Conservation (phyloP, 2,113 vertebrate species). For the Fukomys damarensis region DNA sequence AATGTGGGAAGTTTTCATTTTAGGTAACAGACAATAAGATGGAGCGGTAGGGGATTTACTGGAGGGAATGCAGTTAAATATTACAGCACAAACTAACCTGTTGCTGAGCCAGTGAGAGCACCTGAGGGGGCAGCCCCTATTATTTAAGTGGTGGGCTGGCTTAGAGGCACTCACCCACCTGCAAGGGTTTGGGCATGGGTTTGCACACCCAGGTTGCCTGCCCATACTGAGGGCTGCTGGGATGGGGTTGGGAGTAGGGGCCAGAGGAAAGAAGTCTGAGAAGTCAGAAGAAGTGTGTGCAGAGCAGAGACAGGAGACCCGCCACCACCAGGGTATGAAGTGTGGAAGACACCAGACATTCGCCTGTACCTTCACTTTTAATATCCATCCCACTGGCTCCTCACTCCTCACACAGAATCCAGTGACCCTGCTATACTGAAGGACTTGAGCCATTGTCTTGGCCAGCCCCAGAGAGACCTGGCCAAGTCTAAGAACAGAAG, state of each 20-base stretch:
- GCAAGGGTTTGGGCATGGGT: not conserved
- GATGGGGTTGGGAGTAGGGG: not conserved
- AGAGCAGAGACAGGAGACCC: not conserved
- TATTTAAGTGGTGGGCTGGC: not conserved
- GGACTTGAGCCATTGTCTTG: not conserved
- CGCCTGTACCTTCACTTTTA: not conserved
- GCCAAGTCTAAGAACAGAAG: not conserved
- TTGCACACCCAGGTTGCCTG: not conserved
- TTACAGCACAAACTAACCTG: no score
- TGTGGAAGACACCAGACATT: not conserved
- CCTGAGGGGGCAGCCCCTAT: not conserved
- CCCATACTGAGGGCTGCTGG: not conserved
- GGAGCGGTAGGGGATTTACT: not conserved
- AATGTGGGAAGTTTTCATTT: not conserved
- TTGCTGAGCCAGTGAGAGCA: not conserved
- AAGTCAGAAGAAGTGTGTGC: not conserved
- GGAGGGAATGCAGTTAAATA: not conserved
- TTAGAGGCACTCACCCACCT: not conserved
- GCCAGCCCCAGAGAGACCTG: not conserved
- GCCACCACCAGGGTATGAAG: not conserved
- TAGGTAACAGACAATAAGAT: not conserved
- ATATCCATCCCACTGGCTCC: fast-evolving
- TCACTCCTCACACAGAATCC: not conserved
- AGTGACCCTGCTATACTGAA: not conserved
- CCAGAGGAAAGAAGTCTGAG: not conserved